Conservation (phyloP, 2,113 vertebrate genomes). For the Azemiops feae region DNA sequence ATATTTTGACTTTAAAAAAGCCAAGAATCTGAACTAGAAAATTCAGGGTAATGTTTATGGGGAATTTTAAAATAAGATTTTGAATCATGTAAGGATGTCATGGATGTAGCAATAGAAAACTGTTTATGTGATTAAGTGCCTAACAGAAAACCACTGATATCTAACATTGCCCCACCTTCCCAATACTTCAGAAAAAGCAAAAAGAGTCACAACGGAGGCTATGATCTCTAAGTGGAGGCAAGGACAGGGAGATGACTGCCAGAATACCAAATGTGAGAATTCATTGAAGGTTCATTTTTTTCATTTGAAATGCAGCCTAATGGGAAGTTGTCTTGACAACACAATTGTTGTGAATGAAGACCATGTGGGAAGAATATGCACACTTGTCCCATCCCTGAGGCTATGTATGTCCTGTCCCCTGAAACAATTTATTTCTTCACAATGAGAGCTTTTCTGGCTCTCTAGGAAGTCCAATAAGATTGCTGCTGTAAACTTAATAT, state of each 20-base stretch:
- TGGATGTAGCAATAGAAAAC: background rate
- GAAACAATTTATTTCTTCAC: background rate
- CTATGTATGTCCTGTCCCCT: background rate
- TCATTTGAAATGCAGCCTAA: background rate
- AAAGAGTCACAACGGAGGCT: background rate
- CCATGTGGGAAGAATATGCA: background rate
- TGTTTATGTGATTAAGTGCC: background rate
- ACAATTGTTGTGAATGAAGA: background rate
- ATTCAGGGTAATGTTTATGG: background rate
- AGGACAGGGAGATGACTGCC: background rate
- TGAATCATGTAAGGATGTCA: background rate
- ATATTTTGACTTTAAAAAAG: background rate
- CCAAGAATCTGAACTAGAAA: background rate
- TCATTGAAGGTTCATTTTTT: background rate
- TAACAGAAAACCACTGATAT: background rate
- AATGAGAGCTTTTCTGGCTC: background rate
- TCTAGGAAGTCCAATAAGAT: background rate
- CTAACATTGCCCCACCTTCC: background rate
- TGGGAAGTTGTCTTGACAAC: background rate
- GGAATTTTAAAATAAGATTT: background rate
- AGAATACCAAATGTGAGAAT: background rate
- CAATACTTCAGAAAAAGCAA: background rate
- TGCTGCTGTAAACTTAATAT: background rate
- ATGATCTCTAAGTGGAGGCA: background rate
- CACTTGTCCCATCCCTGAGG: background rate